Conservation (phyloP, 2,113 vertebrate species). For the Sialia sialis region DNA sequence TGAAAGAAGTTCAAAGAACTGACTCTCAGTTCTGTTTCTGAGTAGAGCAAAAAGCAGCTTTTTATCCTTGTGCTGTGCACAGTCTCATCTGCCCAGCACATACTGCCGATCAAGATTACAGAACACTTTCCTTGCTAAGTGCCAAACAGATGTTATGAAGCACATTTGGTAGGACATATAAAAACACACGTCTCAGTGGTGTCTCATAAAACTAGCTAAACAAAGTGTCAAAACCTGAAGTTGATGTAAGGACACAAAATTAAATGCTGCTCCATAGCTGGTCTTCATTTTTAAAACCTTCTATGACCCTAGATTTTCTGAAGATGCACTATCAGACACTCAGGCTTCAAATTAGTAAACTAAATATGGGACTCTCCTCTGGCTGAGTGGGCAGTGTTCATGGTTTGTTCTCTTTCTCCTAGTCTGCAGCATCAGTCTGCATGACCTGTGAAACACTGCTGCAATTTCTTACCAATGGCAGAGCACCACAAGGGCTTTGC, state of each 20-base stretch:
- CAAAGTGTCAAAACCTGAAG: not conserved
- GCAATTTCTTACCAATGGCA: not conserved
- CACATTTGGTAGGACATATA: not conserved
- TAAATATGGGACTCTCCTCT: not conserved
- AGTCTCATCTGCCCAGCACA: not conserved
- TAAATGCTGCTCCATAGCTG: not conserved
- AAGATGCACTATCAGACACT: fast-evolving
- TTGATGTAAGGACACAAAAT: not conserved
- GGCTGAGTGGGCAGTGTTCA: not conserved
- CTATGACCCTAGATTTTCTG: not conserved
- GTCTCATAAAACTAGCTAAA: not conserved
- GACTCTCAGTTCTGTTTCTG: not conserved
- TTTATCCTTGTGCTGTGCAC: not conserved
- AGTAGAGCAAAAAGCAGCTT: not conserved
- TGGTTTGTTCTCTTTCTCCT: not conserved
- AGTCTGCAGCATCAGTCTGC: not conserved
- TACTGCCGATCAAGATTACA: not conserved
- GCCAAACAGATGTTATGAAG: constrained; percentile 43
- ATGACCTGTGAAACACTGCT: not conserved
- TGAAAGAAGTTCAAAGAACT: not conserved
- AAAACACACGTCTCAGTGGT: not conserved
- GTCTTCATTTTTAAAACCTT: not conserved
- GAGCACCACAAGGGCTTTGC: fast-evolving
- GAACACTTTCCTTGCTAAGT: constrained; percentile 23
- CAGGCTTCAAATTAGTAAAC: not conserved